Base-by-base conservation (phyloP, 1,140 invertebrate species). In the Pteromalus puparum region DNA sequence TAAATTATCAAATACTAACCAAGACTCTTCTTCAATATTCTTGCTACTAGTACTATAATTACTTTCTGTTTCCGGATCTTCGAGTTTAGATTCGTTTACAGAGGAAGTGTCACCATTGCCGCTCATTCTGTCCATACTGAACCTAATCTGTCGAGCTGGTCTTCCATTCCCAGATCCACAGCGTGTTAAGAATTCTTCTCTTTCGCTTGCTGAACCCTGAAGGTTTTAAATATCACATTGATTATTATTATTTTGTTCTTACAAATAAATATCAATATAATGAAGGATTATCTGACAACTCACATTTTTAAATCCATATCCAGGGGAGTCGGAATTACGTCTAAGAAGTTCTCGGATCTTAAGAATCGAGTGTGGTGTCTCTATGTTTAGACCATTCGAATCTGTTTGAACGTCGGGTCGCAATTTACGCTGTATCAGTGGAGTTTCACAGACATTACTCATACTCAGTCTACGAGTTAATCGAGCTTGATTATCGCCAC, bases 351-450 rank as follows among this genome's bases (percentile, higher is more conserved):
- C 92, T 0, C 91, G 89, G 65, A 91, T 93, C 73, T 93, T 93
- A 1, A 93, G 67, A 28, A 93, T 93, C 0, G 92, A 93, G 21
- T 93, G 92, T 0, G 92, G 92, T 4, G 91, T 93, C 13, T 90
- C 89, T 0, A 68, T 5, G 12, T 81, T 18, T 30, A 79, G 0
- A 10, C 13, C 12, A 12, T 85, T 86, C 34, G 2, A 12, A 34
- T 84, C 65, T 42, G 72, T 81, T 34, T 34, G 30, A n/a, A 79
- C 73, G 68, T 70, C 24, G 13, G 65, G 30, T n/a, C 68, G 74
- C 10, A 80, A 86, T 75, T 91, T 90, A 3, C 89, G 88, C 12
- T 91, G 90, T 0, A 93, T 88, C 13, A 93, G 68, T 0, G 92
- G 92, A 0, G 92, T 93, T 28, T 89, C 89, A 12, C 91, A 90